Conservation (phyloP, 2,888 invertebrate genomes). For the Drosophila engyochracea region DNA sequence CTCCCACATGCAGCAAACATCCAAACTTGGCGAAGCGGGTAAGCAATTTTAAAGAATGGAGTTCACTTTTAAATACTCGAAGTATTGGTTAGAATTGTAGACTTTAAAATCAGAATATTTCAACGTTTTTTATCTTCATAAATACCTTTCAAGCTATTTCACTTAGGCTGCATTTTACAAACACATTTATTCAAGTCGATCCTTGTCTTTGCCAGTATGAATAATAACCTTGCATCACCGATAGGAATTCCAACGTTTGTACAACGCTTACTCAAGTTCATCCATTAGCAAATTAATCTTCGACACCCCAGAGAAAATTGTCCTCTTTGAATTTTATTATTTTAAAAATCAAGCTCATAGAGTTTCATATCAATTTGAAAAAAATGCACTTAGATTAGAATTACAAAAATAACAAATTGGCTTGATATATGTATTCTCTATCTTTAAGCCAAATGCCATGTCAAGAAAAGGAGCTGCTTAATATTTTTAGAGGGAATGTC, state of each 20-base stretch:
- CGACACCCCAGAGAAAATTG: not conserved
- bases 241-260: not conserved
- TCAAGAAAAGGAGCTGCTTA: not conserved
- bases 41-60: constrained; percentile 51
- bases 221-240: not conserved
- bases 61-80: not conserved
- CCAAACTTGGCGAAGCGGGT: constrained; percentile 83
- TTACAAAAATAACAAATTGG: not conserved
- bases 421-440: not conserved
- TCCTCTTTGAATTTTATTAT: not conserved
- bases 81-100: not conserved
- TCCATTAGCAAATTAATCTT: not conserved
- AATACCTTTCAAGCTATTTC: not conserved
- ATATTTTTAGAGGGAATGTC: not conserved
- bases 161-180: not conserved
- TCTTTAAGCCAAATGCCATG: not conserved
- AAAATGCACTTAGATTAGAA: not conserved
- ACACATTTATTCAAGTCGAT: not conserved
- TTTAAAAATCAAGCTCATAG: not conserved
- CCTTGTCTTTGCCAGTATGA: not conserved
- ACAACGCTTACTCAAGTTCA: no score
- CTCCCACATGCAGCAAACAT: constrained; percentile 83
- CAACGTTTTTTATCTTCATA: not conserved
- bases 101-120: not conserved
- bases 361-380: not conserved